Evolutionary conservation across 2,888 invertebrate genomes (phyloP).

Genomic region (Agriopis marginaria): DNA sequence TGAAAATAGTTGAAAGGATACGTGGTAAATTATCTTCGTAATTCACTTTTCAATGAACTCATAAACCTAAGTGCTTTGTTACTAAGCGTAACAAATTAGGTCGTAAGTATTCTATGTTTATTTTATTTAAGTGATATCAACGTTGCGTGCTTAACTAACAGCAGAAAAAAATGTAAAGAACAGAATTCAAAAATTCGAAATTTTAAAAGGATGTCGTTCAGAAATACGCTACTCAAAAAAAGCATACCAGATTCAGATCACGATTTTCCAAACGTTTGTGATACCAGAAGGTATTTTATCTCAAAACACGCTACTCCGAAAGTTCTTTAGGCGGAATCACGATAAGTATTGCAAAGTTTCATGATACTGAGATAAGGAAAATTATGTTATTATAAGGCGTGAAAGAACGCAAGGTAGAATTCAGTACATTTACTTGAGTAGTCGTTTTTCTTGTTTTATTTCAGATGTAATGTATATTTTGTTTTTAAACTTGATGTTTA

Average conservation of each 20-base stretch:
- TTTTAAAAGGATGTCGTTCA: too few species aligned
- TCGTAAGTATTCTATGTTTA: not conserved
- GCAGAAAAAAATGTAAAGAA: too few species aligned
- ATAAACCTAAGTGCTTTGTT: constrained; percentile 4
- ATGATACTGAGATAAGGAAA: constrained; percentile 7
- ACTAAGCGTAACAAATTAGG: not conserved
- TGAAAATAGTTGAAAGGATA: constrained; percentile 11
- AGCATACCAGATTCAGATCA: too few species aligned
- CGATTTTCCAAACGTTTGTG: not conserved
- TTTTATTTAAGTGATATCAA: too few species aligned
- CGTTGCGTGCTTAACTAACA: too few species aligned
- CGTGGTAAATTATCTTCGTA: constrained; percentile 13
- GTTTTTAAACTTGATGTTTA: constrained; percentile 23
- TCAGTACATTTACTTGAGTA: constrained; percentile 4
- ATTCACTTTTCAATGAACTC: constrained; percentile 4
- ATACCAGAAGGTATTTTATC: not conserved
- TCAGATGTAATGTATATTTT: constrained; percentile 11
- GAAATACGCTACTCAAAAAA: too few species aligned
- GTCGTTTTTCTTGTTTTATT: constrained; percentile 15
- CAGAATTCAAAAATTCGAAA: too few species aligned
- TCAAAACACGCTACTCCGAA: not conserved
- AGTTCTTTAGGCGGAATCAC: not conserved
- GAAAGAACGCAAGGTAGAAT: constrained; percentile 9
- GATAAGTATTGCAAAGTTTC: not conserved
- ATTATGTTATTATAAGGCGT: constrained; percentile 1